Evolutionary conservation across 2,113 vertebrate species (phyloP), one percentile per base, ranked within the genome.

Genomic region (Takifugu flavidus): DNA sequence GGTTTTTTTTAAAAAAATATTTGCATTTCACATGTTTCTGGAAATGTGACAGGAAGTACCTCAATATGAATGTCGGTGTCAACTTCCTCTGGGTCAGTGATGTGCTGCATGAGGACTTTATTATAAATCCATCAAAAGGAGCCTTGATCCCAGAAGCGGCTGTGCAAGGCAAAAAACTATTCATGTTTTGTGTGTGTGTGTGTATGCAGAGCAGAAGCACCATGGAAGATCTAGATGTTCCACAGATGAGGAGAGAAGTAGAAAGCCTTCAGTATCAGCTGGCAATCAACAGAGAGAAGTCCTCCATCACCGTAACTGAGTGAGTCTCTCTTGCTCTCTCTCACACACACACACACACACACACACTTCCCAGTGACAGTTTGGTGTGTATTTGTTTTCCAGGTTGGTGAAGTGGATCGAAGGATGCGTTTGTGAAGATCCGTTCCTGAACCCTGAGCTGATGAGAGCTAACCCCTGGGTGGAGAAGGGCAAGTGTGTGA

Each of bases 391-490:
- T 58, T 44, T 47, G 53, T 43, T 47, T 29, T 27, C 0, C 72
- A 98, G 95, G 86, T 90, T 98, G 13, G 90, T 95, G 65, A 96
- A 96, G 83, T 98, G 96, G 95, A 94, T 96, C 0, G 95, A 98
- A 79, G 95, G 95, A 0, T 93, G 94, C n/a, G 91, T 93, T 55
- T 90, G 94, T 0, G 93, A 96, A 15, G 96, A 98, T 72, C 96
- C 96, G 0, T 96, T 98, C 82, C 88, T 98, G 74, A 98, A 98
- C 82, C 92, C 94, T 0, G 95, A 98, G 79, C 89, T 95, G 76
- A 94, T 98, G 94, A 94, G 94, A 82, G 93, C 89, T 71, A 98
- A 98, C 85, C 96, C 96, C 0, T 98, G 96, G 96, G 94, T 98
- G 85, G 96, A 98, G 74, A 94, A 93, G 77, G 94, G 95, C 63